Evolutionary conservation across 2,113 vertebrate species (phyloP).

Genomic region (Octodon degus): DNA sequence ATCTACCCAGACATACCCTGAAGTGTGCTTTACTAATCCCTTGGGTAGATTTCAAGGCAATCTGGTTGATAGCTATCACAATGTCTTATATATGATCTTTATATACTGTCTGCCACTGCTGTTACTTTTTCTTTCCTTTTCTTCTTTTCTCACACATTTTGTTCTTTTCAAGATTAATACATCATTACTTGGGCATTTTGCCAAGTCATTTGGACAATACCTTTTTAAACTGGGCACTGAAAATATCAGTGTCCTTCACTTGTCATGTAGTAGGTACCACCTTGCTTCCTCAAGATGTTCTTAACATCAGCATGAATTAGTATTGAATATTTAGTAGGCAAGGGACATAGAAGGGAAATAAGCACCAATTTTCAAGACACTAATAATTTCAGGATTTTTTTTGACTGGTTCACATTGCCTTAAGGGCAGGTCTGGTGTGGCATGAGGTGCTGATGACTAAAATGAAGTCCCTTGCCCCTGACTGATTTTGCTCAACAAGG

Average conservation of each 20-base stretch:
- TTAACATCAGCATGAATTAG: background rate
- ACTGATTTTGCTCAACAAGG: too few relatives aligned
- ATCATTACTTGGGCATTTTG: background rate
- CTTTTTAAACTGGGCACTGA: background rate
- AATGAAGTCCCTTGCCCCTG: too few relatives aligned
- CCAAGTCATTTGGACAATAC: background rate
- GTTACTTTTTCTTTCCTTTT: background rate
- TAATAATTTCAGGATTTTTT: background rate
- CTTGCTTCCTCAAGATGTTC: background rate
- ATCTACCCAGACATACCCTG: background rate
- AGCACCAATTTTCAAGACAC: background rate
- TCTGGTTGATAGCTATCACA: background rate
- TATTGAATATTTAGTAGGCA: background rate
- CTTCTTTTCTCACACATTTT: background rate
- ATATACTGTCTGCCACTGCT: background rate
- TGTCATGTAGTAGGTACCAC: slow-evolving; percentile 20
- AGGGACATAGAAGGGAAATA: background rate
- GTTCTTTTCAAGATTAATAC: slow-evolving; percentile 23
- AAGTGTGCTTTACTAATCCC: background rate
- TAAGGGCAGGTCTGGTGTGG: too few relatives aligned
- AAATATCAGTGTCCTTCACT: slow-evolving; percentile 12
- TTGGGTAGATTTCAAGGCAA: background rate
- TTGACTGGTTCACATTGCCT: too few relatives aligned
- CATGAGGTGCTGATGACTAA: too few relatives aligned
- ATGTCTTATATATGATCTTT: background rate